A percentile compares a stretch with the other conserved stretches of the same genome.
These are phyloP conservation scores for Euura saliciscinereae DNA, from an alignment of 1,140 invertebrate genomes.

Conservation along the genomic window DNA sequence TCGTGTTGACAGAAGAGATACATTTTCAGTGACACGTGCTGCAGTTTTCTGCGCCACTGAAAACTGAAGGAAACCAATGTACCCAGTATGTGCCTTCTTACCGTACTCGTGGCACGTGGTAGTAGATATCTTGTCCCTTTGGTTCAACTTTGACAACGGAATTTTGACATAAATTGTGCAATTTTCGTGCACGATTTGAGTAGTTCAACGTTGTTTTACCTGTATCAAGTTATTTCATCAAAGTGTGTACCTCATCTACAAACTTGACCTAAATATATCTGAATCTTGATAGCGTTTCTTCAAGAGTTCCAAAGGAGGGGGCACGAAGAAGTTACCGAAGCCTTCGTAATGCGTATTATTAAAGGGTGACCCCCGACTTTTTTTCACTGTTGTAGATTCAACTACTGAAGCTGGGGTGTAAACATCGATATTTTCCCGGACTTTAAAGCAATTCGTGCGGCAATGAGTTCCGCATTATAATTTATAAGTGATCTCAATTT, in stretches of 20 bases:
- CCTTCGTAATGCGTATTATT: slow-evolving; percentile 29
- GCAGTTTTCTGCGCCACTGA: neutral
- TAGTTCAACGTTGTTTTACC: slow-evolving; percentile 25
- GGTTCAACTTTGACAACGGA: no score
- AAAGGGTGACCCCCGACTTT: neutral
- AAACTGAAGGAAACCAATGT: neutral
- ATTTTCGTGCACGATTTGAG: slow-evolving; percentile 37
- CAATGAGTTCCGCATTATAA: no score
- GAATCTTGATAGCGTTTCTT: slow-evolving; percentile 21
- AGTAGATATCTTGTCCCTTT: neutral
- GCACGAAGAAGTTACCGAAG: slow-evolving; percentile 15
- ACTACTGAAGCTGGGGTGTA: no score
- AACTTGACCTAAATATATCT: slow-evolving; percentile 25
- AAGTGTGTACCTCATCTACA: slow-evolving; percentile 26
- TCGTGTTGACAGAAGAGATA: no score
- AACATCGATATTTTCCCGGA: no score
- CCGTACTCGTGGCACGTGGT: neutral
- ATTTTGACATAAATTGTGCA: neutral
- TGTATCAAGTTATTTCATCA: slow-evolving; percentile 30
- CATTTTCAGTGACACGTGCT: neutral
- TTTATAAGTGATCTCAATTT: no score
- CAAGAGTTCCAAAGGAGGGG: slow-evolving; percentile 4
- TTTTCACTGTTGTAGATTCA: neutral
- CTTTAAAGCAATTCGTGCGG: no score
- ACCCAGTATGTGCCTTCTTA: neutral